Conservation (phyloP, 2,113 vertebrate genomes). For the Falco punctatus region DNA sequence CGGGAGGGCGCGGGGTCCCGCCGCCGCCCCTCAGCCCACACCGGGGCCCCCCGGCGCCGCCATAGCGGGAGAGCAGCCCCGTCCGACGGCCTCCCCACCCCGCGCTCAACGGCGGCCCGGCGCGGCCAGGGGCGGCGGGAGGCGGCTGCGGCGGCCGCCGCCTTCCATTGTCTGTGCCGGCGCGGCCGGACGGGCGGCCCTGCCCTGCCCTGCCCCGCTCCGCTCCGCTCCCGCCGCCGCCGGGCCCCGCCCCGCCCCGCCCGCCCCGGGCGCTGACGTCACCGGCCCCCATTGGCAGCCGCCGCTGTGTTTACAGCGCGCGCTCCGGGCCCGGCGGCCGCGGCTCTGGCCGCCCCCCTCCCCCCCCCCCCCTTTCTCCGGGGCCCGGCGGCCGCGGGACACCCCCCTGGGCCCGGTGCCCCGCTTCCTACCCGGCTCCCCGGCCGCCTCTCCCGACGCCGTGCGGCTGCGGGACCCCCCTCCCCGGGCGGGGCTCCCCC, state of each 20-base stretch:
- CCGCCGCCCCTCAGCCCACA: neutral
- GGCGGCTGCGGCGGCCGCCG: neutral
- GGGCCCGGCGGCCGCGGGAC: no score
- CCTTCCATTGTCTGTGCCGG: neutral
- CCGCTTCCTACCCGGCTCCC: no score
- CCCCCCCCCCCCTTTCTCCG: no score
- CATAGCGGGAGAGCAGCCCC: neutral
- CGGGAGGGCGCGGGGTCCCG: neutral
- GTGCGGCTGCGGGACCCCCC: no score
- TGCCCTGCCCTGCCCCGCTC: neutral
- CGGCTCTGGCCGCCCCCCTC: no score
- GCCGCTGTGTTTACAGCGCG: neutral
- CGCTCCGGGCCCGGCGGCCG: no score
- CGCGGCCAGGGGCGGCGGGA: neutral
- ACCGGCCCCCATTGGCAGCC: neutral
- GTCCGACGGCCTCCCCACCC: neutral
- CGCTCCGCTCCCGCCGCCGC: neutral
- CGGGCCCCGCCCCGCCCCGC: constrained; percentile 22
- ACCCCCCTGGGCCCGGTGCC: no score
- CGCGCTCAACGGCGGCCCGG: neutral
- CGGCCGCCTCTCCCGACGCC: no score
- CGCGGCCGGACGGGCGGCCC: neutral
- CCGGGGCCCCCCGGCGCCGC: neutral
- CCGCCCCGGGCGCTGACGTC: no score
- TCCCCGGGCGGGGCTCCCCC: no score